Evolutionary conservation across 2,797 vertebrate species (phyloP), one percentile per base, ranked within the genome.

Genomic region (Prionace glauca): DNA sequence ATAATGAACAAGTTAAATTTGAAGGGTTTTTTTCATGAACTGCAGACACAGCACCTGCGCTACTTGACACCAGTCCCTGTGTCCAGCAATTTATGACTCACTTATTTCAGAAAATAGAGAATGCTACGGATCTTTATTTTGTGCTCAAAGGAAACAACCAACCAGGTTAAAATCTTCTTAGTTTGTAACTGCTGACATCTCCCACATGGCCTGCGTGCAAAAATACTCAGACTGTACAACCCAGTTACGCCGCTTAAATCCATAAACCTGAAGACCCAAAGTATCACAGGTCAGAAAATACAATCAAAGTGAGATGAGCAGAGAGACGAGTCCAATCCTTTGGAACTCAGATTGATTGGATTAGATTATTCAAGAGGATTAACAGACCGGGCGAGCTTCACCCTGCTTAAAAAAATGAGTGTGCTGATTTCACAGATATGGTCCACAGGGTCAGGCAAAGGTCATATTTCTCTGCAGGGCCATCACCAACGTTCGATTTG

Each of bases 361-460:
- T 95, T 95, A 77, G 71, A 95, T 95, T 56, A 77, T 95, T 77
- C 26, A 72, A 95, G 71, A 60, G 71, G 93, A 95, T 95, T 95
- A 95, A 11, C 71, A 32, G 93, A 77, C 5, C 50, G 71, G 45
- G 29, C 50, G 50, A 95, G 93, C 71, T 74, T 95, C 41, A 56
- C 93, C 50, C 41, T 9, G n/a, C 93, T 92, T 92, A 26, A 50
- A 72, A 41, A 62, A 94, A 50, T 71, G 65, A 94, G 3, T 71
- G 24, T 50, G 26, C 26, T 56, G 71, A 77, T 26, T 74, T 94
- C 16, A 24, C 16, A 14, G 56, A 50, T 95, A 77, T 18, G 14
- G 69, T 60, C 72, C 50, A n/a, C 11, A 8, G 45, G 45, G 67
- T 77, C 45, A 95, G 41, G 45, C 45, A 56, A 32, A 11, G 93